Evolutionary conservation across 2,888 invertebrate species (phyloP), one percentile per base, ranked within the genome.

Genomic region (Clusia tigrina): DNA sequence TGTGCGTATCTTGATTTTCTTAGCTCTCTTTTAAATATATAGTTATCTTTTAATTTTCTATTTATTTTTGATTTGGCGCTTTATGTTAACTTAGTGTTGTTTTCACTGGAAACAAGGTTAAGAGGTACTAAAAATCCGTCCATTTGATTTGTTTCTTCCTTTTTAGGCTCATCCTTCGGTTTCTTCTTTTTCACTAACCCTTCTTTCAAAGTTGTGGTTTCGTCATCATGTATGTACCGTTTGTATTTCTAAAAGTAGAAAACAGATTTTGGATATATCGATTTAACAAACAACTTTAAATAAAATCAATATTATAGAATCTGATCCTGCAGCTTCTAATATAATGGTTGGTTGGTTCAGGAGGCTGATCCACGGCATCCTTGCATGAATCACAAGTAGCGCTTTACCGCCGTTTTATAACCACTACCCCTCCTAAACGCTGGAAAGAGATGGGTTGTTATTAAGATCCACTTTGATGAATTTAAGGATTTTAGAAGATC

Each of bases 61-160:
- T 53, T 53, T 48, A 24, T 58, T 64, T 69, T 71, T 66, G 68
- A 77, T 78, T 42, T 77, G 76, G 76, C 74, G 74, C 73, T 74
- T 69, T 74, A 78, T 76, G 76, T 72, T 73, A 76, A 73, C 72
- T 77, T 77, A 67, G 73, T 69, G 69, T 69, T 78, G 68, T 71
- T 78, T 69, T 78, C 76, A 78, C 76, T 77, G 74, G 76, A 77
- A 69, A 77, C 76, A 69, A 77, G 78, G 66, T 77, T 77, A 62
- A 77, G 77, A 69, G 76, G 78, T 68, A 74, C 73, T 63, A 74
- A 71, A 38, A 75, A 68, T 61, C 77, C 76, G 64, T 75, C 72
- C 64, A 67, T 69, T 67, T 74, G 69, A 63, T 71, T 67, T 61
- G 64, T 66, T 54, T 23, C 54, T 37, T 26, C 54, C 59, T 72